Conservation (phyloP, 2,113 vertebrate genomes). For the human (Homo sapiens) region GRCh38 chr15:67802501-67803000, state of each 20-base stretch:
- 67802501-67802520: not conserved
- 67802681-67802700: not conserved
- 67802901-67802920: not conserved
- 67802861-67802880: not conserved
- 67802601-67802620: not conserved
- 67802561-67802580: not conserved
- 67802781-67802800: not conserved
- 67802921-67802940: not conserved
- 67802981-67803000: not conserved
- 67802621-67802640: not conserved
- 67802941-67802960: not conserved
- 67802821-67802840: not conserved
- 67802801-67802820: not conserved
- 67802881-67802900: not conserved
- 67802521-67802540: not conserved
- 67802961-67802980: not conserved
- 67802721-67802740: not conserved
- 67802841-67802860: not conserved
- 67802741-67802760: not conserved
- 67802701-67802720: not conserved
- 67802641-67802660: too few species aligned
- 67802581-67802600: not conserved
- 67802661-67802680: rapidly evolving
- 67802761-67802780: not conserved
- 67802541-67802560: not conserved